phyloP scores from a whole-genome alignment of 2,888 invertebrate genomes.

The Acrobasis suavella region DNA sequence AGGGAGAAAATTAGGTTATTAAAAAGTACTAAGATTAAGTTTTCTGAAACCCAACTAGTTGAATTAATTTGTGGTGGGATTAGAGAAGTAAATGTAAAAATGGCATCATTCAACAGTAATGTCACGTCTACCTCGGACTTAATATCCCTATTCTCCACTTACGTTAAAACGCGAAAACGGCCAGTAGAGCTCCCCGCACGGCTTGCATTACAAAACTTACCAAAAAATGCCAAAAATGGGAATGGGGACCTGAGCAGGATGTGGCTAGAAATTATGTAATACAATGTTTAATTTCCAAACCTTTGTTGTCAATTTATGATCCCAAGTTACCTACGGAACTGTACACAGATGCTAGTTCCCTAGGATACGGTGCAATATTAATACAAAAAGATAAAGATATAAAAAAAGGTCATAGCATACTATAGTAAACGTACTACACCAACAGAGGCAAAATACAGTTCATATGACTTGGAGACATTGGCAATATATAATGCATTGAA shows the following conservation, averaged over 20 bases:
- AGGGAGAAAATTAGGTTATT: conserved; percentile 31
- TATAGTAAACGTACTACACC: conserved; percentile 41
- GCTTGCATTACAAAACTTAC: conserved; percentile 39
- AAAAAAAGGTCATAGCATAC: conserved; percentile 42
- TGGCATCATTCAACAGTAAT: no score
- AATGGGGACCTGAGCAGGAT: conserved; percentile 40
- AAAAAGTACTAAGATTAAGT: conserved; percentile 28
- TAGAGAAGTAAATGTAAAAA: no score
- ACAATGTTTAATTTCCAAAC: conserved; percentile 29
- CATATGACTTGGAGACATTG: conserved; percentile 53
- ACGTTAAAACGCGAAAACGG: conserved; percentile 32
- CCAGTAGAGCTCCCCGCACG: conserved; percentile 41
- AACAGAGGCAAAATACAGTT: conserved; percentile 36
- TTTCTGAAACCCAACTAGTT: conserved; percentile 28
- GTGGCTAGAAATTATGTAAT: conserved; percentile 36
- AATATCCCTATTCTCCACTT: conserved; percentile 34
- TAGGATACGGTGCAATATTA: conserved; percentile 45
- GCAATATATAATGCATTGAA: conserved; percentile 43
- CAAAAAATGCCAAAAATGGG: conserved; percentile 36
- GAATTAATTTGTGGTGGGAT: no score
- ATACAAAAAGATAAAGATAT: conserved; percentile 36
- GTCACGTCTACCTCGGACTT: no score
- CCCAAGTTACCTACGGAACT: conserved; percentile 32
- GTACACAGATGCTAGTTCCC: conserved; percentile 37
- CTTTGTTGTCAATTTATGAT: conserved; percentile 36